These are phyloP conservation scores for Dromius quadrimaculatus DNA, from an alignment of 2,888 invertebrate genomes.

Conservation along the genomic window DNA sequence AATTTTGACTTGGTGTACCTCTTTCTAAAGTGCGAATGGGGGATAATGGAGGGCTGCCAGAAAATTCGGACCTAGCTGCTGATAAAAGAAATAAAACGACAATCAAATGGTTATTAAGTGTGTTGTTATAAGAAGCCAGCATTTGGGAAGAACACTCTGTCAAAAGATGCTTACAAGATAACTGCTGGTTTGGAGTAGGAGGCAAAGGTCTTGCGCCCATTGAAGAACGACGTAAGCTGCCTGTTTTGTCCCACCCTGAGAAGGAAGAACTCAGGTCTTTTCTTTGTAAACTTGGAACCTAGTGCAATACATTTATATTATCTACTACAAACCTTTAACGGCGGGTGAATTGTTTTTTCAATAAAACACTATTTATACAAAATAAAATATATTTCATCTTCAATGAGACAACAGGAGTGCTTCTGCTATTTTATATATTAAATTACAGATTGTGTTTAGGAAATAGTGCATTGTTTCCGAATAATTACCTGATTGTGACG, in stretches of 20 bases:
- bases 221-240: slow-evolving; percentile 65
- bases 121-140: slow-evolving; percentile 42
- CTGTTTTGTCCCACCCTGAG: slow-evolving; percentile 65
- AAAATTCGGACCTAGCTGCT: slow-evolving; percentile 61
- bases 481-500: slow-evolving; percentile 62
- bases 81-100: too few relatives aligned
- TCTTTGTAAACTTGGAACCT: slow-evolving; percentile 45
- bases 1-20: slow-evolving; percentile 62
- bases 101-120: slow-evolving; percentile 26
- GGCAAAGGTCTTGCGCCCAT: slow-evolving; percentile 70
- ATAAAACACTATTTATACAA: slow-evolving; percentile 50
- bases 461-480: slow-evolving; percentile 28
- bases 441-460: slow-evolving; percentile 35
- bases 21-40: slow-evolving; percentile 55
- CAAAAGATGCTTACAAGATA: slow-evolving; percentile 51
- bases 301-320: slow-evolving; percentile 48
- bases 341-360: neutral
- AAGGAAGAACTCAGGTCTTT: slow-evolving; percentile 46
- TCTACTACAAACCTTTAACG: slow-evolving; percentile 24
- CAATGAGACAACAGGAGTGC: slow-evolving; percentile 50
- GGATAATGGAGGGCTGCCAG: slow-evolving; percentile 58
- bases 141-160: slow-evolving; percentile 26
- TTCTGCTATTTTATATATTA: slow-evolving; percentile 27
- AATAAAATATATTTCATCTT: slow-evolving; percentile 51
- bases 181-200: slow-evolving; percentile 66